Percentiles rank a stretch among this genome's conserved stretches.
Conservation (phyloP, 2,113 vertebrate species). For the Dermatemys mawii region DNA sequence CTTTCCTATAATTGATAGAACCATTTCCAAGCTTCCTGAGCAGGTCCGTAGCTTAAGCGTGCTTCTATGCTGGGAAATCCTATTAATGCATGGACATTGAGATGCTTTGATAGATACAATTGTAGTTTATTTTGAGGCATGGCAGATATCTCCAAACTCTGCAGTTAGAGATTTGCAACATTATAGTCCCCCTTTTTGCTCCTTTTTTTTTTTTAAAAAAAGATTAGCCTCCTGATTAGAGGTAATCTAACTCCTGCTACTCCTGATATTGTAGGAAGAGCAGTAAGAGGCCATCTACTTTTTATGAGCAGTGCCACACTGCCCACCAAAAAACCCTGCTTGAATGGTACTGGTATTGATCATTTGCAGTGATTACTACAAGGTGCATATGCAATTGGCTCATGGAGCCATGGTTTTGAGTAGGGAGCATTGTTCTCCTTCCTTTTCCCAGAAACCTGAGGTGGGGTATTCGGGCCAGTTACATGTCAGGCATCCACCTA, state of each 20-base stretch:
- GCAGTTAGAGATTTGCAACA: no score
- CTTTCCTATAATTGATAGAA: background rate
- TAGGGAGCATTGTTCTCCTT: rapidly evolving
- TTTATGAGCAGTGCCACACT: background rate
- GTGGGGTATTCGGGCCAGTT: background rate
- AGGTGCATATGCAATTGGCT: background rate
- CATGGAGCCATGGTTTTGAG: rapidly evolving
- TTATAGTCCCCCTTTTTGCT: background rate
- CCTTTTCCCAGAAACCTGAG: background rate
- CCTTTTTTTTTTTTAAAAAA: background rate
- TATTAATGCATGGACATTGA: background rate
- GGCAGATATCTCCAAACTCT: background rate
- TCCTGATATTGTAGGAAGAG: no score
- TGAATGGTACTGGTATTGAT: no score
- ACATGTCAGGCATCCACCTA: rapidly evolving
- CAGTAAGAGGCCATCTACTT: no score
- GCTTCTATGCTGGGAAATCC: background rate
- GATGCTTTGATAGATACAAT: rapidly evolving
- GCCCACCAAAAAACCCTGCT: background rate
- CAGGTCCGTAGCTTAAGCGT: background rate
- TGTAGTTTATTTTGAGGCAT: background rate
- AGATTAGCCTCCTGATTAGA: no score
- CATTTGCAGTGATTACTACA: rapidly evolving
- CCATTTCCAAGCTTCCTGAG: background rate
- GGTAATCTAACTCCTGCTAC: background rate